A percentile compares a stretch with the other conserved stretches of the same genome.
phyloP scores from a whole-genome alignment of 2,113 vertebrate species.

The Sigmodon hispidus region DNA sequence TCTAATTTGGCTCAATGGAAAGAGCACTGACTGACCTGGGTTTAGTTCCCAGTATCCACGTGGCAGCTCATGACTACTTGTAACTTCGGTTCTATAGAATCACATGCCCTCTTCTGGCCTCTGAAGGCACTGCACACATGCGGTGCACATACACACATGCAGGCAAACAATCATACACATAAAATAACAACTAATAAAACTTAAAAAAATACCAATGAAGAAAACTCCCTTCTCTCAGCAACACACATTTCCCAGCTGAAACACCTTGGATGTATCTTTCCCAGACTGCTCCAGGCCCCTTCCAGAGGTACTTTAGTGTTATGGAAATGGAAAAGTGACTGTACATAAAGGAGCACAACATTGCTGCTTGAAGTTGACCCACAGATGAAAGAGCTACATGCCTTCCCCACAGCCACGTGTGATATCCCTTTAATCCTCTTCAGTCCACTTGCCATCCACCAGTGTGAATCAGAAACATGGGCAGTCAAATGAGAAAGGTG shows the following conservation, averaged over 20 bases:
- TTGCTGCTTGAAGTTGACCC: background rate
- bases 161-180: background rate
- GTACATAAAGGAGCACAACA: background rate
- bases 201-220: background rate
- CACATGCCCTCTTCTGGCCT: background rate
- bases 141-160: background rate
- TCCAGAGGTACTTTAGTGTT: background rate
- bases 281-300: too few relatives aligned
- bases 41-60: background rate
- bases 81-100: too few relatives aligned
- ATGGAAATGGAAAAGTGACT: background rate
- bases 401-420: background rate
- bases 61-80: background rate
- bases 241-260: background rate
- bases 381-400: background rate
- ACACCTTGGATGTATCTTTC: background rate
- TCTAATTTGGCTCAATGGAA: background rate
- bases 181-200: background rate
- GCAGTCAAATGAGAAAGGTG: background rate
- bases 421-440: background rate
- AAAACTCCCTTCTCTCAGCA: background rate
- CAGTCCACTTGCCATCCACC: background rate
- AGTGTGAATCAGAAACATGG: background rate
- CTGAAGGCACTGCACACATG: background rate
- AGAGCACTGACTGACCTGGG: background rate